A percentile compares a stretch with the other conserved stretches of the same genome.
Conservation (phyloP, 2,797 vertebrate genomes). For the Macrochelys suwanniensis region DNA sequence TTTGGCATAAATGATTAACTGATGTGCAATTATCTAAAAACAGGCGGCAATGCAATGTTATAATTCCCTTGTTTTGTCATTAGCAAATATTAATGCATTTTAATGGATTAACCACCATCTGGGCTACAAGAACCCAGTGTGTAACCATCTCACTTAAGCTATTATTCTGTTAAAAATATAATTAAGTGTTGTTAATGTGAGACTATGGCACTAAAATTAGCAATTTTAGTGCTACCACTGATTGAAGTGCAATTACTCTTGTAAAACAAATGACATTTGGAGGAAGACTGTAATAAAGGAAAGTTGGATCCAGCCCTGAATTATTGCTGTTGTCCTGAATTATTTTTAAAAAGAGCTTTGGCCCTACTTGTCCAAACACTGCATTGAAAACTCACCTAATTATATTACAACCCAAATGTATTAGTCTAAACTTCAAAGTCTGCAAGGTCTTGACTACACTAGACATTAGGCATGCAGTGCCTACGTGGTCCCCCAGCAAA, state of each 20-base stretch:
- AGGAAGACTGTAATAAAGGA: not conserved
- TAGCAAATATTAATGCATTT: not conserved
- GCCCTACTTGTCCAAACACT: not conserved
- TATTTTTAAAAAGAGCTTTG: not conserved
- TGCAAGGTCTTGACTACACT: not conserved
- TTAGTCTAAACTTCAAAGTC: not conserved
- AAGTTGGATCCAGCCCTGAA: not conserved
- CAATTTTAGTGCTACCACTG: not conserved
- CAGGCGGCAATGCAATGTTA: not conserved
- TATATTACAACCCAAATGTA: not conserved
- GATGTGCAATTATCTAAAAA: not conserved
- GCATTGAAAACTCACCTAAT: not conserved
- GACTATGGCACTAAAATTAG: not conserved
- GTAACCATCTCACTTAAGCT: not conserved
- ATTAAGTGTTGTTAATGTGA: not conserved
- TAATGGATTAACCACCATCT: not conserved
- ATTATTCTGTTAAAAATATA: not conserved
- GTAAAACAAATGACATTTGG: rapidly evolving
- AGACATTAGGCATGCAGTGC: no score
- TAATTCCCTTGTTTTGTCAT: not conserved
- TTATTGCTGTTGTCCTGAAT: not conserved
- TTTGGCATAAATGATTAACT: not conserved
- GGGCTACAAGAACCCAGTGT: not conserved
- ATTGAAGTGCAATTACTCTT: not conserved
- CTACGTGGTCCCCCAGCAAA: not conserved